These are phyloP conservation scores for Nephrotoma guestfalica DNA, from an alignment of 2,888 invertebrate species.

Conservation along the genomic window DNA sequence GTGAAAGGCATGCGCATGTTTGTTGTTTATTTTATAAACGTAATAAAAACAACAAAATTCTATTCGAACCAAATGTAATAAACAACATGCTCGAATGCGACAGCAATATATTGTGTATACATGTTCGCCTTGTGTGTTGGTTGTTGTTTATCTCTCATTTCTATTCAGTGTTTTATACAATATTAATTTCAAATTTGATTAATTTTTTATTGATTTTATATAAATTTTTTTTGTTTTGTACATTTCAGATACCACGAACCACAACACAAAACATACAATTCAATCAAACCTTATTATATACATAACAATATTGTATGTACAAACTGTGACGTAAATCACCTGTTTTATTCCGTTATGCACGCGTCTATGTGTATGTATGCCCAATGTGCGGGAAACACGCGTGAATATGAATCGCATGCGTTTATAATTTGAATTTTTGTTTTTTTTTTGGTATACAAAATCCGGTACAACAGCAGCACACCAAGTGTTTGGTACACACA, in stretches of 20 bases:
- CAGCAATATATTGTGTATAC: background rate
- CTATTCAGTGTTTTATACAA: background rate
- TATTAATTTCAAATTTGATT: background rate
- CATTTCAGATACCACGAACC: background rate
- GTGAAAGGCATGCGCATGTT: constrained; percentile 2
- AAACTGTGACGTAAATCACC: background rate
- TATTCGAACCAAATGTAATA: background rate
- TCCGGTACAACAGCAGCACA: background rate
- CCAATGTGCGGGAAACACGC: background rate
- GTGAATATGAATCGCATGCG: background rate
- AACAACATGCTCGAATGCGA: background rate
- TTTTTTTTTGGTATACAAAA: background rate
- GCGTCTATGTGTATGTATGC: too few relatives aligned
- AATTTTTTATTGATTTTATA: background rate
- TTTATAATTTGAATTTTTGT: background rate
- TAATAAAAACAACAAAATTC: background rate
- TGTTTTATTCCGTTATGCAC: background rate
- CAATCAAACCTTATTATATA: background rate
- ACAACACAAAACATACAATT: background rate
- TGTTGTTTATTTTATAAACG: constrained; percentile 3
- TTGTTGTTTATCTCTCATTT: background rate
- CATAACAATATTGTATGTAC: too few relatives aligned
- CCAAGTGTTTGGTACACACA: background rate
- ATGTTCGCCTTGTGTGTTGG: background rate
- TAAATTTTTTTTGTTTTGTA: background rate